A percentile compares a stretch with the other conserved stretches of the same genome.
Evolutionary conservation across 2,113 vertebrate genomes (phyloP).

Genomic region (Cyprinodon variegatus): DNA sequence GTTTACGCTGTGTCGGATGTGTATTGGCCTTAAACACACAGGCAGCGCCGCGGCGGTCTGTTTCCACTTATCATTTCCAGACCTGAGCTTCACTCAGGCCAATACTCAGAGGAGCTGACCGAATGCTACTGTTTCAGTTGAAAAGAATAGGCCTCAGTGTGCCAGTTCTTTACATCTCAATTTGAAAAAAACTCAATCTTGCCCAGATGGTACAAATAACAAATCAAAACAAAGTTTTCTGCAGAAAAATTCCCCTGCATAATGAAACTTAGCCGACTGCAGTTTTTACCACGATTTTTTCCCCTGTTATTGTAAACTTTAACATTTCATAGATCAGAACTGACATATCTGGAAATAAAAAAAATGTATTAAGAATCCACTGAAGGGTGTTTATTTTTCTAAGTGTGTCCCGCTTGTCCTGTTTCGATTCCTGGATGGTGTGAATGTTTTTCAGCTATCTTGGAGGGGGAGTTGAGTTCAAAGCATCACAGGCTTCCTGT

Average conservation of each 20-base stretch:
- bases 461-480: constrained; percentile 56
- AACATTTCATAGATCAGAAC: constrained; percentile 9
- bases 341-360: not conserved
- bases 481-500: constrained; percentile 73
- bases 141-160: constrained; percentile 47
- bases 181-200: constrained; percentile 37
- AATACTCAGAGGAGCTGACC: constrained; percentile 68
- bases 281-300: not conserved
- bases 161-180: constrained; percentile 48
- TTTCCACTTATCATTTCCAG: constrained; percentile 88
- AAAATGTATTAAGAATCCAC: no score
- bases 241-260: not conserved
- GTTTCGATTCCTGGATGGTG: constrained; percentile 5
- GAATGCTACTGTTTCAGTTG: constrained; percentile 70
- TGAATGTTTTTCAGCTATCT: constrained; percentile 44
- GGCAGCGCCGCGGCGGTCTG: constrained; percentile 76
- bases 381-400: constrained; percentile 2
- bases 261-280: not conserved
- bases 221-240: constrained; percentile 8
- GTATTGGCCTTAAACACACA: constrained; percentile 72
- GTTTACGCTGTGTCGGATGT: constrained; percentile 81
- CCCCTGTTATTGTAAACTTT: not conserved
- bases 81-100: constrained; percentile 78
- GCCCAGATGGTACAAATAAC: constrained; percentile 52
- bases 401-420: not conserved